phyloP scores from a whole-genome alignment of 1,140 invertebrate genomes.

The Reticulitermes speratus region DNA sequence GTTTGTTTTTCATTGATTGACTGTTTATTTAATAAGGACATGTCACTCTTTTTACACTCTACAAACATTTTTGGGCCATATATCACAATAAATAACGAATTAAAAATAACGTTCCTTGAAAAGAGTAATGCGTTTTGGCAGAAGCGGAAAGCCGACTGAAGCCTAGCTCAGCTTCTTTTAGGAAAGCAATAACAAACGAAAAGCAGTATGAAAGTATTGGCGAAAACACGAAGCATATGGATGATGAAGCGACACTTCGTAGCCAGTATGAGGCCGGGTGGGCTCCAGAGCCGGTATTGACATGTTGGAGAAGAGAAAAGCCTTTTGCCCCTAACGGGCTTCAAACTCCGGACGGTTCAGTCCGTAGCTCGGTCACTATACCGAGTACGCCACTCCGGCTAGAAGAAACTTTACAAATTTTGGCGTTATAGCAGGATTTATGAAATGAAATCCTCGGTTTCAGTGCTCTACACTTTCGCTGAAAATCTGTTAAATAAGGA shows the following conservation, averaged over 20 bases:
- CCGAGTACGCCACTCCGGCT: too few species aligned
- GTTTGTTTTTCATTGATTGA: neutral
- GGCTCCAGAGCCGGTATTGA: too few species aligned
- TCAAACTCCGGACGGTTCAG: too few species aligned
- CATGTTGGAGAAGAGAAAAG: too few species aligned
- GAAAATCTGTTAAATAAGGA: too few species aligned
- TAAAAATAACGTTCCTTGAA: neutral
- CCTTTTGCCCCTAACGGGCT: too few species aligned
- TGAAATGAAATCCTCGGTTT: too few species aligned
- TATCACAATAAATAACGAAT: neutral
- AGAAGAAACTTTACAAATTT: too few species aligned
- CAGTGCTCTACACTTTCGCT: too few species aligned
- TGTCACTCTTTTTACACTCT: neutral
- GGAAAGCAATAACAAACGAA: conserved; percentile 8
- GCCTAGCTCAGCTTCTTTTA: neutral
- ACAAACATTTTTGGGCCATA: neutral
- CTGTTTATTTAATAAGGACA: neutral
- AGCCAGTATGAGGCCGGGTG: too few species aligned
- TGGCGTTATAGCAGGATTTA: too few species aligned
- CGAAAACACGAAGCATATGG: neutral
- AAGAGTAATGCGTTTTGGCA: neutral
- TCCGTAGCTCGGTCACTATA: too few species aligned
- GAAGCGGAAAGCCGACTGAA: neutral
- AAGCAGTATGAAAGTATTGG: neutral
- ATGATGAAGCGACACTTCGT: neutral